phyloP scores from a whole-genome alignment of 2,113 vertebrate species.

The Hydropotes inermis region DNA sequence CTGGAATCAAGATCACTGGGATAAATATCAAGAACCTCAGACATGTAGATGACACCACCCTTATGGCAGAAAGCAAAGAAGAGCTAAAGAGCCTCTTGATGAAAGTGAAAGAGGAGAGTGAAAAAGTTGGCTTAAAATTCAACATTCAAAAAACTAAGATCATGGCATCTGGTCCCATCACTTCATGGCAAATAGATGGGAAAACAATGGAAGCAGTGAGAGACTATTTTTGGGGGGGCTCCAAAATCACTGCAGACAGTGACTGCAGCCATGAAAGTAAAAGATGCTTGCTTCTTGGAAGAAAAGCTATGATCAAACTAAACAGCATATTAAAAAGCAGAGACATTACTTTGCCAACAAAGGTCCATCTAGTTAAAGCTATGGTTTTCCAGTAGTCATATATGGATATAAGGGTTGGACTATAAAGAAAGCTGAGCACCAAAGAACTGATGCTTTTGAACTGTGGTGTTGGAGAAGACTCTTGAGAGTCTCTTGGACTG shows the following conservation, averaged over 20 bases:
- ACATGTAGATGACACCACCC: neutral
- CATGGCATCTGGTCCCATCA: neutral
- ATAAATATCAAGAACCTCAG: neutral
- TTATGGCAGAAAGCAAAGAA: neutral
- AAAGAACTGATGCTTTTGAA: neutral
- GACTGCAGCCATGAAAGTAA: neutral
- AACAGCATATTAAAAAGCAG: neutral
- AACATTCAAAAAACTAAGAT: no score
- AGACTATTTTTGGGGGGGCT: rapidly evolving
- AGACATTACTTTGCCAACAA: neutral
- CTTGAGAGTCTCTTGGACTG: neutral
- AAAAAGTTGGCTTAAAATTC: neutral
- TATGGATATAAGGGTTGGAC: neutral
- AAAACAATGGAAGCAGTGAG: neutral
- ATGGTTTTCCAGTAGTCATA: neutral
- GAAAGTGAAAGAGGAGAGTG: neutral
- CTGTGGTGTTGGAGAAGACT: neutral
- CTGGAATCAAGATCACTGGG: neutral
- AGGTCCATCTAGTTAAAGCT: neutral
- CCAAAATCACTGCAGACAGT: neutral
- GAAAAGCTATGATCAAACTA: neutral
- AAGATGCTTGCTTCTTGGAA: neutral
- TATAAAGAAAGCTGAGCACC: neutral
- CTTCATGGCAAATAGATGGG: neutral
- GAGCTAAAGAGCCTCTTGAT: neutral